A percentile compares a stretch with the other conserved stretches of the same genome.
These are phyloP conservation scores for Emys orbicularis DNA, from an alignment of 2,797 vertebrate species.

Conservation along the genomic window DNA sequence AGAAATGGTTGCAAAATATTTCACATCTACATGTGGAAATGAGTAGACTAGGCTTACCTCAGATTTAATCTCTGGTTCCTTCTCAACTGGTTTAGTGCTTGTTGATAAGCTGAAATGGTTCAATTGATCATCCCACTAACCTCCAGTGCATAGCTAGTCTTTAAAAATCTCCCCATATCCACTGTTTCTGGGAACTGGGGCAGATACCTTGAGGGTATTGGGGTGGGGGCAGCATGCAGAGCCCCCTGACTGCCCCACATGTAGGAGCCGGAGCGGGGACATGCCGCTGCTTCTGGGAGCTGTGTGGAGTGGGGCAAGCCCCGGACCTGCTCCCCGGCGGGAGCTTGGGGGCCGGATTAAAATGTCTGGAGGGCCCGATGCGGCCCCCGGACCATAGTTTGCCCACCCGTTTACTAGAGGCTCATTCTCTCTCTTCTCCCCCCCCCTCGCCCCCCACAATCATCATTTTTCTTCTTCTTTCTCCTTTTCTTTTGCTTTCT, in stretches of 20 bases:
- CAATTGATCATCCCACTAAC: neutral
- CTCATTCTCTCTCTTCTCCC: neutral
- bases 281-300: too few species aligned
- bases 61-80: neutral
- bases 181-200: neutral
- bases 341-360: too few species aligned
- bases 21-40: rapidly evolving
- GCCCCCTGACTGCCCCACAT: too few species aligned
- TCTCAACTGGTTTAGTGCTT: neutral
- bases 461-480: too few species aligned
- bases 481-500: neutral
- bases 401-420: too few species aligned
- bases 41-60: neutral
- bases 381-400: too few species aligned
- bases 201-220: neutral
- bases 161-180: neutral
- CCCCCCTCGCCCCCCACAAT: too few species aligned
- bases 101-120: neutral
- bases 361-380: too few species aligned
- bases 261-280: too few species aligned
- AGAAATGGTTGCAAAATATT: neutral
- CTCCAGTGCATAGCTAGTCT: neutral
- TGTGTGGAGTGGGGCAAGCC: too few species aligned
- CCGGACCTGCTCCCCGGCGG: rapidly evolving
- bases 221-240: too few species aligned